Conservation (phyloP, 1,140 invertebrate species). For the Drosophila bocki region DNA sequence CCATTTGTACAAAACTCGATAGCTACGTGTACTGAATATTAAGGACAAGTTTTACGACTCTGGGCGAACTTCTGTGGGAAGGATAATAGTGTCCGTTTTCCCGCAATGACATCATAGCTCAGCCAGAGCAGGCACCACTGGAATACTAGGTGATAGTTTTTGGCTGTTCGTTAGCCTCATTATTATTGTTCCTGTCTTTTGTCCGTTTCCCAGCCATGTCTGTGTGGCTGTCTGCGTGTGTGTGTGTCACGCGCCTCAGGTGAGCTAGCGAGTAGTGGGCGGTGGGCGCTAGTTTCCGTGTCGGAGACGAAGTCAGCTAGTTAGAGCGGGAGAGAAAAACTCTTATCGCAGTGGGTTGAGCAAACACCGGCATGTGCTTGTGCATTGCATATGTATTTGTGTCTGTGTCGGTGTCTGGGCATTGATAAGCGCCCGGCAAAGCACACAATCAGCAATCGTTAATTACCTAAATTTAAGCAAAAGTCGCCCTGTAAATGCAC, state of each 20-base stretch:
- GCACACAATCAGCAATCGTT: constrained; percentile 59
- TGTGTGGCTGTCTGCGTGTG: background rate
- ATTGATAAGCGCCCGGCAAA: constrained; percentile 57
- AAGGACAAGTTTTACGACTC: constrained; percentile 3
- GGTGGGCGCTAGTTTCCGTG: constrained; percentile 6
- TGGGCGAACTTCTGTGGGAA: background rate
- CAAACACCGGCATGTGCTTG: constrained; percentile 41
- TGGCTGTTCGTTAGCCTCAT: constrained; percentile 8
- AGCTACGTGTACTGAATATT: constrained; percentile 1
- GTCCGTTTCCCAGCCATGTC: background rate
- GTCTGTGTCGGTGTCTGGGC: constrained; percentile 27
- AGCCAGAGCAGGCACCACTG: background rate
- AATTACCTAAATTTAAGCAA: constrained; percentile 59
- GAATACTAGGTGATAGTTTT: constrained; percentile 8
- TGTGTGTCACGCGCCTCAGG: constrained; percentile 60
- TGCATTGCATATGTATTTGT: constrained; percentile 8
- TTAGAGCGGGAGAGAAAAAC: constrained; percentile 30
- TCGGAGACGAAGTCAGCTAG: constrained; percentile 5
- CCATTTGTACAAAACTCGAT: background rate
- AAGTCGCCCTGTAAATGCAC: constrained; percentile 20
- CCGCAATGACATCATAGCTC: constrained; percentile 24
- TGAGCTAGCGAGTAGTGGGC: constrained; percentile 1
- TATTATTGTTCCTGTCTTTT: constrained; percentile 2
- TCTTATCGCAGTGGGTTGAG: constrained; percentile 73
- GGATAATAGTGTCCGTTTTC: background rate